These are phyloP conservation scores for Caenorhabditis virilis DNA, from an alignment of 2,888 invertebrate genomes.

Conservation along the genomic window DNA sequence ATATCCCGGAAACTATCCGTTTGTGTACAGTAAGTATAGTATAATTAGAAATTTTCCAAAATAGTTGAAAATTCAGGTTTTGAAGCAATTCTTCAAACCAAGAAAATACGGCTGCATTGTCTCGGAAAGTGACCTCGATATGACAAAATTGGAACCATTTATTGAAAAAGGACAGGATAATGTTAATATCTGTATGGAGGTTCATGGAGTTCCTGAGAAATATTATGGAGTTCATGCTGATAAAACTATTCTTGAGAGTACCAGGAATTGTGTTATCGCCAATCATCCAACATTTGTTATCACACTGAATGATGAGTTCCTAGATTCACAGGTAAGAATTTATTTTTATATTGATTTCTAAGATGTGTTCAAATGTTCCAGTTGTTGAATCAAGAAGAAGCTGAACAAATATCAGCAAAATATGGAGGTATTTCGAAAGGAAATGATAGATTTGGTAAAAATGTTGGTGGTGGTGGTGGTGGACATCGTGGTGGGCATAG, in stretches of 20 bases:
- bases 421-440: slow-evolving; percentile 26
- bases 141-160: slow-evolving; percentile 54
- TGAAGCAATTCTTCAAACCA: slow-evolving; percentile 55
- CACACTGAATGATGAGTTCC: slow-evolving; percentile 41
- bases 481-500: slow-evolving; percentile 32
- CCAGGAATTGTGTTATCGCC: slow-evolving; percentile 57
- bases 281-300: slow-evolving; percentile 57
- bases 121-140: slow-evolving; percentile 57
- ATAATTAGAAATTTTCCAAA: slow-evolving; percentile 14
- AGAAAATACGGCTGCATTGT: slow-evolving; percentile 57
- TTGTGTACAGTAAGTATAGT: slow-evolving; percentile 46
- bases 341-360: background rate
- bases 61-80: slow-evolving; percentile 25
- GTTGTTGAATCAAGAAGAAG: slow-evolving; percentile 25
- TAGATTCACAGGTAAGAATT: slow-evolving; percentile 5
- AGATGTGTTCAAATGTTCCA: slow-evolving; percentile 14
- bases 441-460: slow-evolving; percentile 9
- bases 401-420: slow-evolving; percentile 13
- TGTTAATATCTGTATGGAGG: slow-evolving; percentile 59
- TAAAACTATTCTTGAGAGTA: slow-evolving; percentile 57
- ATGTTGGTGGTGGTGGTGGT: slow-evolving; percentile 21
- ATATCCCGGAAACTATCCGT: slow-evolving; percentile 63
- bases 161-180: slow-evolving; percentile 50
- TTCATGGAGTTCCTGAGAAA: slow-evolving; percentile 32
- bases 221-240: slow-evolving; percentile 55